These are phyloP conservation scores for Anser brachyrhynchus DNA, from an alignment of 2,113 vertebrate genomes.

Conservation along the genomic window DNA sequence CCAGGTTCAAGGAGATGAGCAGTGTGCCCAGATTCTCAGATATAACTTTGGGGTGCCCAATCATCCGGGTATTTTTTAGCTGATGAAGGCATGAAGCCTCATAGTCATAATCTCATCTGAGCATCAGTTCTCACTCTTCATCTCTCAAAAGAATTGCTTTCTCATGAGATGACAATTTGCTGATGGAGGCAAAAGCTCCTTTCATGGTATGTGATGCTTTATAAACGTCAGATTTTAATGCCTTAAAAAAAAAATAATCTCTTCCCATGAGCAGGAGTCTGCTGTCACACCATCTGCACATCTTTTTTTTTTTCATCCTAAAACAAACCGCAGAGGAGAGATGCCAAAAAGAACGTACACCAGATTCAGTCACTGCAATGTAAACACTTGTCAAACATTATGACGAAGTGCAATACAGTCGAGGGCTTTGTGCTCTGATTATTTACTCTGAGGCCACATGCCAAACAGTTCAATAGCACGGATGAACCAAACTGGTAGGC, in stretches of 20 bases:
- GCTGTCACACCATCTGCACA: not conserved
- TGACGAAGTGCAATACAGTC: not conserved
- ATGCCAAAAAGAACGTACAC: not conserved
- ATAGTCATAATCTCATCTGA: not conserved
- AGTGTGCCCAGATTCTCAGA: not conserved
- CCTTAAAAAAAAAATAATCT: not conserved
- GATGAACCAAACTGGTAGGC: not conserved
- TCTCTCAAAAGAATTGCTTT: not conserved
- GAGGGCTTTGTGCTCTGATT: not conserved
- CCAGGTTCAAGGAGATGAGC: not conserved
- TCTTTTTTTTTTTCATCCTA: not conserved
- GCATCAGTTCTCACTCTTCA: not conserved
- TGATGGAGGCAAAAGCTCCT: not conserved
- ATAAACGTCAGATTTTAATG: not conserved
- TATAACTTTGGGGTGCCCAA: not conserved
- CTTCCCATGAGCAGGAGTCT: not conserved
- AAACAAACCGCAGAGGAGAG: not conserved
- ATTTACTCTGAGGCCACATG: not conserved
- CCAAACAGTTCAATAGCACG: not conserved
- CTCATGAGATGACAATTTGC: rapidly evolving
- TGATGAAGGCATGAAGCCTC: not conserved
- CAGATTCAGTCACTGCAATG: not conserved
- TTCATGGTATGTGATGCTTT: not conserved
- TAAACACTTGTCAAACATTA: not conserved
- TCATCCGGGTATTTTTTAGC: not conserved